Base-by-base conservation (phyloP, 2,888 invertebrate species). In the Drosophila quasianomalipes region DNA sequence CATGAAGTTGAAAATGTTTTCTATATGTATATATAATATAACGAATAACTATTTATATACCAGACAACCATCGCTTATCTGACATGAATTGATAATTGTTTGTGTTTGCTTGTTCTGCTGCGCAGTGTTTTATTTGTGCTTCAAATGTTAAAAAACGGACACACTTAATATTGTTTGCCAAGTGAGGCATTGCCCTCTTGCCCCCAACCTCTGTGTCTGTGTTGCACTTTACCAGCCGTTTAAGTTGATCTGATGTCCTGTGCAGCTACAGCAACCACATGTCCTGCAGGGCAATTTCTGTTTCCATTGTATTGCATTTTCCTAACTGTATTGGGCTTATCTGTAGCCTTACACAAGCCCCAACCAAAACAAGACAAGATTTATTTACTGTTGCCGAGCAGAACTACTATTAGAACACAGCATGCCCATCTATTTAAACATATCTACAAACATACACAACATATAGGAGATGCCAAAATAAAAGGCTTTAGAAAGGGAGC, bases 121-220 rank as follows among this genome's bases (percentile, higher is more conserved):
- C 39, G 31, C 44, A 70, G 73, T 83, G 70, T 83, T 82, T 82
- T 82, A 74, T 80, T 80, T 81, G 72, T 70, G 53, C 81, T 78
- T 75, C 64, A 78, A 81, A 80, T 72, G 78, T 64, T 77, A 83
- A 82, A 83, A 82, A 80, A 81, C 70, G 80, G 79, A 75, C 75
- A 81, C 75, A 83, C 81, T 82, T 82, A 75, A 83, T 78, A 83
- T 71, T 82, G 83, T 78, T 83, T 81, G 83, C 83, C 82, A 82
- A 80, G 73, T 80, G 80, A 70, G 80, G 74, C 68, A 26, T 31
- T 39, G 59, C 44, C 47, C 31, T 51, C 9, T 28, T 30, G 7
- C 1, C 31, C 51, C 31, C 39, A 28, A n/a, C 31, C 26, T 14
- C 39, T 57, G 53, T 16, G 65, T 47, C 61, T 37, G 10, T 63